Base-by-base conservation (phyloP, 2,888 invertebrate species). In the Andricus curvator region DNA sequence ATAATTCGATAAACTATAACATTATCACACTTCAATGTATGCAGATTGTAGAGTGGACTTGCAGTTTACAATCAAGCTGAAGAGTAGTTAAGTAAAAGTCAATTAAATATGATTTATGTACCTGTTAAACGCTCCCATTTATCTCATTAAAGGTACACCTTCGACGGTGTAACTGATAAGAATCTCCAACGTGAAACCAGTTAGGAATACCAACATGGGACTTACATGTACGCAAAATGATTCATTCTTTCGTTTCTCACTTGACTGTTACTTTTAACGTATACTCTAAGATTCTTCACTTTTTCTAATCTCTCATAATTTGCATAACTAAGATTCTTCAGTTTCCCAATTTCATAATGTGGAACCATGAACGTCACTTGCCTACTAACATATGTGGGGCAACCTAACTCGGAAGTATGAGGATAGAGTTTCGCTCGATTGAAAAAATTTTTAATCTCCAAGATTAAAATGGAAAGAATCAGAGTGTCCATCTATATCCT, bases 81-180 rank as follows among this genome's bases (percentile, higher is more conserved):
- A n/a, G 74, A 74, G 74, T 74, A 74, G 56, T 74, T 74, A 56
- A 74, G 74, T 74, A 56, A 74, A 60, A 74, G 51, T 74, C 74
- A 56, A 74, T 74, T 74, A 74, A 74, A 74, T 74, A 74, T 74
- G 74, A 74, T 74, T 74, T 74, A 74, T 74, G 29, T 74, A 74
- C 74, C 56, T 60, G 37, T 60, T 74, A 74, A 74, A 74, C 74
- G 56, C 33, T 74, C 51, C 51, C 56, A 74, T 74, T 74, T 74
- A 74, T 74, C 51, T 74, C 74, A 74, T 74, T 74, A 60, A 51
- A 60, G 22, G 74, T 74, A 74, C 74, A 56, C 74, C 56, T 74
- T 74, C 56, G 51, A 56, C 74, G n/a, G 56, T 33, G 74, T 56
- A 74, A 74, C 56, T 74, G 74, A 74, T 74, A 74, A 74, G 74